Evolutionary conservation across 2,797 vertebrate species (phyloP), one percentile per base, ranked within the genome.

Genomic region (Chloroceryle amazona): DNA sequence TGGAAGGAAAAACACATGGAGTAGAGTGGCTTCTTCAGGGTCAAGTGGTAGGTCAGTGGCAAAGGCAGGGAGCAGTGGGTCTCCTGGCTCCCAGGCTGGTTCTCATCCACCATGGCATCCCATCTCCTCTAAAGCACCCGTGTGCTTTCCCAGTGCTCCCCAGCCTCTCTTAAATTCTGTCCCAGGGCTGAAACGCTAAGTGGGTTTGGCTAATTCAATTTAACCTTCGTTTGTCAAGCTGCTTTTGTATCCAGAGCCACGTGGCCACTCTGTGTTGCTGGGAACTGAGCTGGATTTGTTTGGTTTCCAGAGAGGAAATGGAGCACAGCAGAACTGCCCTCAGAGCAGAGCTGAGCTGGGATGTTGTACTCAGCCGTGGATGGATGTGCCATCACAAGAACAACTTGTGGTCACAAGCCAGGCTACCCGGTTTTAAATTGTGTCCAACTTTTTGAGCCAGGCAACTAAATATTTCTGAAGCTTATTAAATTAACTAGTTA

Each of bases 401-500:
- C 52, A 71, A 35, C 67, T 46, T 74, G 60, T 82, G 90, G 71
- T 63, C 65, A 37, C 72, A 58, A 78, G 71, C 54, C 57, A 81
- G 71, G 71, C 46, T 87, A 73, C 90, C 90, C 17, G 1, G 21
- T 57, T 89, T 78, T 49, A 82, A 90, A 54, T 33, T 0, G 6
- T 42, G 35, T 44, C 83, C 72, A 65, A 47, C n/a, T 60, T 42
- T 37, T 55, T 31, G 9, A 91, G 58, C 35, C 79, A 86, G 72
- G 90, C 90, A 92, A 21, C 52, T 42, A 60, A 89, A 82, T 60
- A 67, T 68, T 87, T 89, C 82, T 89, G 78, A 74, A 89, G 58
- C 79, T 74, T 89, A 84, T 94, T 96, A 91, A 93, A 90, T 90
- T 89, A 96, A 86, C 78, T 83, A 75, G 58, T 87, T 93, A 95